phyloP scores from a whole-genome alignment of 92 coral and sea anemone species.

The Bergia sp. region DNA sequence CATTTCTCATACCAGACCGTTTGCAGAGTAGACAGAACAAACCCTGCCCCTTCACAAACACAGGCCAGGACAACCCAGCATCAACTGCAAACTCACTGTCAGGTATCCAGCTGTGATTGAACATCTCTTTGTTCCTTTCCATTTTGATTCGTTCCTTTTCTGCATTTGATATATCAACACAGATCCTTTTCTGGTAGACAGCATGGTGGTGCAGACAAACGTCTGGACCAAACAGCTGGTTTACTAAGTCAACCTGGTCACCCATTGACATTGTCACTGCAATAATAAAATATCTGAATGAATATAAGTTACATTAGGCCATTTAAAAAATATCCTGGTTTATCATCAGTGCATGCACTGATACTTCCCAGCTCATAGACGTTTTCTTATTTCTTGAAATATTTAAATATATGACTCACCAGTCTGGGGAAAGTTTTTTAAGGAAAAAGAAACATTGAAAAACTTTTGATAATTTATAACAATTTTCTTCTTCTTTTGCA shows the following conservation, averaged over 20 bases:
- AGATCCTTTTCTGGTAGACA: not conserved
- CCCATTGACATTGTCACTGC: slow-evolving; percentile 10
- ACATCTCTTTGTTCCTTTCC: slow-evolving; percentile 8
- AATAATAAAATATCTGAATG: not conserved
- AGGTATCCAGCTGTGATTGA: not conserved
- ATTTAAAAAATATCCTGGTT: no score
- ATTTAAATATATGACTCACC: not conserved
- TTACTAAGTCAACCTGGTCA: slow-evolving; percentile 8
- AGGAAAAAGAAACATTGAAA: not conserved
- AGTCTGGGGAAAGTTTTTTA: not conserved
- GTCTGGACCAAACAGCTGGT: not conserved
- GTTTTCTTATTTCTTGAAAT: not conserved
- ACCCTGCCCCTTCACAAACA: not conserved
- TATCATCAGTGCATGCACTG: no score
- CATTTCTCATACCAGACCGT: slow-evolving; percentile 1
- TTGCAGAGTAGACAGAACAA: not conserved
- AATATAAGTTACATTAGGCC: not conserved
- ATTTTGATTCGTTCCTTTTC: not conserved
- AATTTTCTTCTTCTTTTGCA: no score
- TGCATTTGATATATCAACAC: not conserved
- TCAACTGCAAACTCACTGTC: not conserved
- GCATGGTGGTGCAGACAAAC: slow-evolving; percentile 3
- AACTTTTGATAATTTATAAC: no score
- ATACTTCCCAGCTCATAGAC: no score
- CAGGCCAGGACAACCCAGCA: slow-evolving; percentile 8